Evolutionary conservation across 2,113 vertebrate species (phyloP).

Genomic region (Romanogobio albipinnatus): DNA sequence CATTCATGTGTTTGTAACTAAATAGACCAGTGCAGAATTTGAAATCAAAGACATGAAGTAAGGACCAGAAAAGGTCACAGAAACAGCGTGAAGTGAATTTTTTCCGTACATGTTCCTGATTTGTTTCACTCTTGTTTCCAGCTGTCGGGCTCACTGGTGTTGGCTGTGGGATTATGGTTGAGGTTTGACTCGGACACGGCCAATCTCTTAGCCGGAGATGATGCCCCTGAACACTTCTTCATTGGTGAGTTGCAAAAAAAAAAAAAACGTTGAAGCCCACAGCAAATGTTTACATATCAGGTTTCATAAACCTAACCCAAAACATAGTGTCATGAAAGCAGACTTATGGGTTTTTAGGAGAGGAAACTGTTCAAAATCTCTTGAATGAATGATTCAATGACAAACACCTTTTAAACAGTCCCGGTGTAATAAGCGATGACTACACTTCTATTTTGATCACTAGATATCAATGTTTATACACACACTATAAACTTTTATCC

Average conservation of each 20-base stretch:
- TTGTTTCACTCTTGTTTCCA: conserved; percentile 65
- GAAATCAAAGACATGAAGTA: not conserved
- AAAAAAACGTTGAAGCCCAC: not conserved
- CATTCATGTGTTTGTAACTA: not conserved
- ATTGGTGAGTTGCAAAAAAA: conserved; percentile 80
- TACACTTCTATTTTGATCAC: too few relatives aligned
- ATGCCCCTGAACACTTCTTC: conserved; percentile 86
- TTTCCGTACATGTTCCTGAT: not conserved
- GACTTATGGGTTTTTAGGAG: not conserved
- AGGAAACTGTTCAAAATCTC: not conserved
- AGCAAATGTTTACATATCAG: not conserved
- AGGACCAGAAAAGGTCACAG: not conserved
- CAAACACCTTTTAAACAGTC: too few relatives aligned
- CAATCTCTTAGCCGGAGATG: conserved; percentile 79
- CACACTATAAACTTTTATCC: too few relatives aligned
- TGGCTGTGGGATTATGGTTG: conserved; percentile 93
- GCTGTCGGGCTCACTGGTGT: conserved; percentile 87
- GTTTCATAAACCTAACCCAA: not conserved
- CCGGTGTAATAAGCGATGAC: too few relatives aligned
- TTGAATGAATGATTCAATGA: too few relatives aligned
- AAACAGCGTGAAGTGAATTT: not conserved
- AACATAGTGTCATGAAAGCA: not conserved
- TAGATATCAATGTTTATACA: too few relatives aligned
- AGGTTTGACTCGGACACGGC: conserved; percentile 84
- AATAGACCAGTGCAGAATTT: not conserved